Base-by-base conservation (phyloP, 2,113 vertebrate genomes). In the Pundamilia nyererei region DNA sequence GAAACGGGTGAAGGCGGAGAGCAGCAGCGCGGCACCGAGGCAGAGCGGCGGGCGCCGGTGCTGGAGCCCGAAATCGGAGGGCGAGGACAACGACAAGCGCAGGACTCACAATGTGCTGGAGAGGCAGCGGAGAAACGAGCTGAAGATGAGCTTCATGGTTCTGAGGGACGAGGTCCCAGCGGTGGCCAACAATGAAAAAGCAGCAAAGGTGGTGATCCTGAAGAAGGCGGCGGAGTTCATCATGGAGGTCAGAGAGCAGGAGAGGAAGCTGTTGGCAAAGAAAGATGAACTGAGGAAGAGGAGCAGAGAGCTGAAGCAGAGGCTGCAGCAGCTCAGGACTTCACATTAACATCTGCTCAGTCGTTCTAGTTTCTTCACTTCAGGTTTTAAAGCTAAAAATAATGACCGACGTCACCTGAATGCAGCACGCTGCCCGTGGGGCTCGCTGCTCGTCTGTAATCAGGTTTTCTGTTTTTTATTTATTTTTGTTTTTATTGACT, bases 31-130 rank as follows among this genome's bases (percentile, higher is more conserved):
- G 0, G n/a, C 21, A 29, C 3, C 1, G 29, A 75, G 40, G 84
- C 79, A 6, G 29, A 21, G 85, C 72, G 10, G 1, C 21, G 29
- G 65, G 91, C 96, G 97, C 80, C 97, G 96, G 85, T 98, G 98
- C 80, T 88, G 96, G 2, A 98, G 97, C 87, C 98, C 98, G 0
- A 93, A 96, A 0, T 98, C 97, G 0, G 98, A 98, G 89, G 95
- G 96, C 0, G 98, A 98, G 38, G 86, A 87, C 33, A 3, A 10
- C 0, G 97, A 98, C 95, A 98, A 97, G 92, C 96, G 98, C 86
- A 92, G 96, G 95, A 99, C 97, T 1, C 98, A 99, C 95, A 99
- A 99, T 0, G 98, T 98, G 60, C 91, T 98, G 92, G 98, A 99
- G 85, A 96, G 98, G 11, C 98, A 98, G 95, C 94, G 98, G 84